Evolutionary conservation across 2,888 invertebrate species (phyloP), one percentile per base, ranked within the genome.

Genomic region (Hyalella azteca): DNA sequence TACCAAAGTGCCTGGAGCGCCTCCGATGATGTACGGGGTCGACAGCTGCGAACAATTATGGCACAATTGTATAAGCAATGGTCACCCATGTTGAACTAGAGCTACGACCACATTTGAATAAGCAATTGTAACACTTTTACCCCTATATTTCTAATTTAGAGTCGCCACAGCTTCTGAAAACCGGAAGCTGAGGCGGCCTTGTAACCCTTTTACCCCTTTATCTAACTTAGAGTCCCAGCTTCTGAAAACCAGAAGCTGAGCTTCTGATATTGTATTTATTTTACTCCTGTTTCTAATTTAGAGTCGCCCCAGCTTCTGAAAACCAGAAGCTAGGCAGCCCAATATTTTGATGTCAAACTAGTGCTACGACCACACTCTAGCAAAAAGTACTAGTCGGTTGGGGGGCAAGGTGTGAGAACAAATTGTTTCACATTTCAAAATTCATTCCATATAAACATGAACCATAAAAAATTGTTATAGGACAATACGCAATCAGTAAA

Each of bases 1-100:
- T 81, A 83, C 83, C 83, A 83, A 80, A 60, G 83, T 83, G 73
- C 83, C 83, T 41, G 83, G 78, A 60, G 83, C 81, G 83, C 60
- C 81, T 73, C 83, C 83, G 79, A 83, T 79, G 73, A 83, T 79
- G 80, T 83, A 83, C 54, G 83, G 83, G 73, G 78, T 82, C 75
- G 82, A 82, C 76, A 82, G 81, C 82, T 82, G 82, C 66, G 81
- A 81, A 79, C 50, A 82, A 82, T 82, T 80, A 82, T 77, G 82
- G 76, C 78, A 60, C 36, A 78, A 73, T 80, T 80, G 80, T 82
- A 80, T 82, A 82, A 80, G 82, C 76, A 66, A 66, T 60, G 78
- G 78, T 45, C 40, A 75, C 36, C 75, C 75, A 32, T 41, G 29
- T 54, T 54, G 26, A 54, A 54, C 54, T 54, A 54, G 22, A 9